Conservation (phyloP, 1,140 invertebrate species). For the Bemisia tabaci region DNA sequence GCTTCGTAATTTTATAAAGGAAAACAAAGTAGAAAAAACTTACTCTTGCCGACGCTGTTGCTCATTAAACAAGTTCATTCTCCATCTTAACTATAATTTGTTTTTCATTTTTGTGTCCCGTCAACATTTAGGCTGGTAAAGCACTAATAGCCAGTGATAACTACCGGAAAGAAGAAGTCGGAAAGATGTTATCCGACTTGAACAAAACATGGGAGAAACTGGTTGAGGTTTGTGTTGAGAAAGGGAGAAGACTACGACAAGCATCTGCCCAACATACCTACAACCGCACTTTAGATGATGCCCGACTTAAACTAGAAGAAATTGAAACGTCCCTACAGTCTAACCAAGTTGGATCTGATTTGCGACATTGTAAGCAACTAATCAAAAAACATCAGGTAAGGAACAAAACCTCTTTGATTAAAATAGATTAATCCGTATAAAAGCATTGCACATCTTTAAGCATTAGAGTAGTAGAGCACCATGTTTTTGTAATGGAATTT, state of each 20-base stretch:
- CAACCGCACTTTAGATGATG: constrained; percentile 60
- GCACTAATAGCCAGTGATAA: constrained; percentile 54
- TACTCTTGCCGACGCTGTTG: too few species aligned
- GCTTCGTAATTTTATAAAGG: too few species aligned
- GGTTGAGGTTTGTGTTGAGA: constrained; percentile 57
- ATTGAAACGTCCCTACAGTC: constrained; percentile 58
- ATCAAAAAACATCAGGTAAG: constrained; percentile 66
- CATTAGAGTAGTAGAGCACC: too few species aligned
- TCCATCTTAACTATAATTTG: too few species aligned
- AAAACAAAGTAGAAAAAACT: too few species aligned
- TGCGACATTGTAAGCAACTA: constrained; percentile 75
- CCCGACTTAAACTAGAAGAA: constrained; percentile 65
- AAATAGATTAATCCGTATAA: too few species aligned
- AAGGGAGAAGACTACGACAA: constrained; percentile 63
- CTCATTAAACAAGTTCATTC: too few species aligned
- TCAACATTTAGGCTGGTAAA: constrained; percentile 48
- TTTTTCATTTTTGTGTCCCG: too few species aligned
- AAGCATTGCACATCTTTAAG: too few species aligned
- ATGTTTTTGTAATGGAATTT: too few species aligned
- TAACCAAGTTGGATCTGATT: constrained; percentile 65
- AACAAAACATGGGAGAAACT: constrained; percentile 61
- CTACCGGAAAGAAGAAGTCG: constrained; percentile 51
- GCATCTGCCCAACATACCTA: constrained; percentile 69
- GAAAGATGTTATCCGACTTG: constrained; percentile 44
- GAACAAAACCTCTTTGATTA: not conserved